phyloP scores from a whole-genome alignment of 1,140 invertebrate genomes.

The Andricus grossulariae region DNA sequence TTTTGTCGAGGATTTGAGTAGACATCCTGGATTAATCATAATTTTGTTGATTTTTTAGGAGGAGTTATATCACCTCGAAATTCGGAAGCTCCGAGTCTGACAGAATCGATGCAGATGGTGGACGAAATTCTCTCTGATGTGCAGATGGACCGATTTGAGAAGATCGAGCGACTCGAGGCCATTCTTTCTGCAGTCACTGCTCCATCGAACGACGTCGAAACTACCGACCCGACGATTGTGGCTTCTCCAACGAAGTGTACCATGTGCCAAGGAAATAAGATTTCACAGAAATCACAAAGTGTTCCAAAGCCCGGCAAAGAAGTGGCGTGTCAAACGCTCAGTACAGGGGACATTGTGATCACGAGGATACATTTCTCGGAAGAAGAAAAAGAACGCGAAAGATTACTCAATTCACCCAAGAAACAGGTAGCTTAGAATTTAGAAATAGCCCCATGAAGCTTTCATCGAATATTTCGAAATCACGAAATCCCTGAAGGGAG shows the following conservation, averaged over 20 bases:
- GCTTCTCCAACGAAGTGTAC: conserved; percentile 71
- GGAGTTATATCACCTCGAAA: conserved; percentile 83
- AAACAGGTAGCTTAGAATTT: conserved; percentile 52
- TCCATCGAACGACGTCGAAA: conserved; percentile 73
- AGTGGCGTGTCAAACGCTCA: conserved; percentile 87
- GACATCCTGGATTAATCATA: neutral
- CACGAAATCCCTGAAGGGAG: neutral
- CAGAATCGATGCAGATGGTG: conserved; percentile 92
- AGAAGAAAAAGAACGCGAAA: conserved; percentile 71
- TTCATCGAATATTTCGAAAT: neutral
- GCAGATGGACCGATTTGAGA: conserved; percentile 89
- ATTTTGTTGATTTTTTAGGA: conserved; percentile 50
- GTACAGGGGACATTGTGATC: conserved; percentile 95
- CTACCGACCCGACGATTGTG: conserved; percentile 51
- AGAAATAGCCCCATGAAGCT: neutral
- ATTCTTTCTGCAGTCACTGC: conserved; percentile 86
- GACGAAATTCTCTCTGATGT: conserved; percentile 90
- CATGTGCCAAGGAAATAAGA: conserved; percentile 72
- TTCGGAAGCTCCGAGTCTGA: conserved; percentile 90
- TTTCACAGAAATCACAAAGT: conserved; percentile 46
- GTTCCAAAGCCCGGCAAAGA: conserved; percentile 61
- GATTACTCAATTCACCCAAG: conserved; percentile 69
- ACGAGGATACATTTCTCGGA: conserved; percentile 91
- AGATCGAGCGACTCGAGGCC: conserved; percentile 90
- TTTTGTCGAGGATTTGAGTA: no score